phyloP scores from a whole-genome alignment of 2,113 vertebrate genomes.

The Istiophorus platypterus region DNA sequence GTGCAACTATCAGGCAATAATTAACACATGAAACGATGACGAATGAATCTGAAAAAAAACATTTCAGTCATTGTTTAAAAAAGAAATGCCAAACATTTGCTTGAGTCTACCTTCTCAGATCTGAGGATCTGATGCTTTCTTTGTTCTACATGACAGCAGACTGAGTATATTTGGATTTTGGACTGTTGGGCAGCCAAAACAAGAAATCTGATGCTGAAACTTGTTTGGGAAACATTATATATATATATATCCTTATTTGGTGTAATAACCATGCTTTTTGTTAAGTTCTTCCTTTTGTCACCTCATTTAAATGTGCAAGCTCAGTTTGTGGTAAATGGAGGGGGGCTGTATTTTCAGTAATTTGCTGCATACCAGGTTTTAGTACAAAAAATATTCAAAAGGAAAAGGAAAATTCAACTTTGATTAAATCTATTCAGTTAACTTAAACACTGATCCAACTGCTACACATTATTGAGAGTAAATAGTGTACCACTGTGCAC shows the following conservation, averaged over 20 bases:
- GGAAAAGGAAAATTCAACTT: not conserved
- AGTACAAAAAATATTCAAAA: not conserved
- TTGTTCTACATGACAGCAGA: not conserved
- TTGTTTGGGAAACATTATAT: too few species aligned
- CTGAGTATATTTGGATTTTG: too few species aligned
- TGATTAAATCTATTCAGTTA: conserved; percentile 16
- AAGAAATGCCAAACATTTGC: not conserved
- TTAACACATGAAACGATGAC: not conserved
- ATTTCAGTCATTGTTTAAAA: not conserved
- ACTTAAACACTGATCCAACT: not conserved
- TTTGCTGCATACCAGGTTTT: not conserved
- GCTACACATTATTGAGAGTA: not conserved
- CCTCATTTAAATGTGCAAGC: not conserved
- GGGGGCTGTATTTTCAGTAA: not conserved
- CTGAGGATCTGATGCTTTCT: not conserved
- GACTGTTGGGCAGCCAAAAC: too few species aligned
- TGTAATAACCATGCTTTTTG: not conserved
- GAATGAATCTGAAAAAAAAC: not conserved
- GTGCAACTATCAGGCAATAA: not conserved
- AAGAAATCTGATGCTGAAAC: too few species aligned
- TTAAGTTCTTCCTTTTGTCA: not conserved
- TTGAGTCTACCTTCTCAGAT: too few species aligned
- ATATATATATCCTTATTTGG: too few species aligned
- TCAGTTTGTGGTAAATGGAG: not conserved
- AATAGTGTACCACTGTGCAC: not conserved